Evolutionary conservation across 2,888 invertebrate genomes (phyloP).

Genomic region (Micropterix aruncella): DNA sequence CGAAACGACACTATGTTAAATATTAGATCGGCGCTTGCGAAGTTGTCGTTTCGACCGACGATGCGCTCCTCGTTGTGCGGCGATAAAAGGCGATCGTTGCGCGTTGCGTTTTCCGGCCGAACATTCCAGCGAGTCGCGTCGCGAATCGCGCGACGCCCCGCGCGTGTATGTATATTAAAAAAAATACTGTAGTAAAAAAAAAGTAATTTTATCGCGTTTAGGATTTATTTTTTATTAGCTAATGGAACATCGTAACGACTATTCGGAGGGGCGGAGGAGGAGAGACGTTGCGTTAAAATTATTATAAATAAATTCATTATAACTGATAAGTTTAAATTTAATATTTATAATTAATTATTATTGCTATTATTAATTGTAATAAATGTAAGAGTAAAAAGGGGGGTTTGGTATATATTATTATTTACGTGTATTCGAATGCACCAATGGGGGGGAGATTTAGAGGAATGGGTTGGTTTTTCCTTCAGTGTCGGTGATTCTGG

Average conservation of each 20-base stretch:
- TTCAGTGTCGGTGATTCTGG: too few species aligned
- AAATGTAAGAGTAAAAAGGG: not conserved
- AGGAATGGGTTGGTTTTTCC: too few species aligned
- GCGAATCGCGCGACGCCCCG: not conserved
- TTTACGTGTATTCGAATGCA: too few species aligned
- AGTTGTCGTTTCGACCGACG: too few species aligned
- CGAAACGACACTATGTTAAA: too few species aligned
- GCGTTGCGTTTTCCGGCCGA: too few species aligned
- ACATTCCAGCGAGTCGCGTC: too few species aligned
- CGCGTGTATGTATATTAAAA: not conserved
- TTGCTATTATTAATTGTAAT: not conserved
- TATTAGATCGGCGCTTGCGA: too few species aligned
- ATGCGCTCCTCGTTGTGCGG: too few species aligned
- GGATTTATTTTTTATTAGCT: not conserved
- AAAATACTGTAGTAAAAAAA: not conserved
- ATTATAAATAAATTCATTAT: not conserved
- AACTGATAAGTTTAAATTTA: not conserved
- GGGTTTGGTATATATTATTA: not conserved
- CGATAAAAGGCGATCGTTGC: too few species aligned
- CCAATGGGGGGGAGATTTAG: too few species aligned
- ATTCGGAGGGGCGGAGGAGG: not conserved
- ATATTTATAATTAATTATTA: not conserved
- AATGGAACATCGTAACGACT: not conserved
- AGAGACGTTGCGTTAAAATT: not conserved
- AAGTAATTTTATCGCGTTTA: not conserved